A percentile compares a stretch with the other conserved stretches of the same genome.
These are phyloP conservation scores for Sphaeramia orbicularis DNA, from an alignment of 2,797 vertebrate genomes.

Conservation along the genomic window DNA sequence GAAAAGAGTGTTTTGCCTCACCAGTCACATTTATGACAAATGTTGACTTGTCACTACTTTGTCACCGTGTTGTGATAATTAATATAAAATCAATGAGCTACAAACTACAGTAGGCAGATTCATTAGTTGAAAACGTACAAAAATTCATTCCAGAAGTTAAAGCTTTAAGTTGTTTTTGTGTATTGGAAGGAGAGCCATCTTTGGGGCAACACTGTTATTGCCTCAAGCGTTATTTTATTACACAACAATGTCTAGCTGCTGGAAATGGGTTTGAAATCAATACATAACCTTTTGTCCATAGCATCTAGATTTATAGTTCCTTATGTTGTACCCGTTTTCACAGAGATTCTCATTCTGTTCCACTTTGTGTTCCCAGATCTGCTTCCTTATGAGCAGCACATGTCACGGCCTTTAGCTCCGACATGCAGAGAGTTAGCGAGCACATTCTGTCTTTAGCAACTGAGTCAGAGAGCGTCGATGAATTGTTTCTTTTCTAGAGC, in stretches of 20 bases:
- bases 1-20: no score
- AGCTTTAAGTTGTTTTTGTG: neutral
- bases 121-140: no score
- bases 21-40: no score
- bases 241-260: slow-evolving; percentile 3
- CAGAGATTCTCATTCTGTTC: neutral
- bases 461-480: slow-evolving; percentile 48
- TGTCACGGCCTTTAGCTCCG: neutral
- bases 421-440: slow-evolving; percentile 15
- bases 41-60: no score
- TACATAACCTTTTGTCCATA: neutral
- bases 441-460: slow-evolving; percentile 24
- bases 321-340: neutral
- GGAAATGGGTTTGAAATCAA: neutral
- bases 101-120: no score
- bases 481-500: slow-evolving; percentile 39
- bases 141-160: neutral
- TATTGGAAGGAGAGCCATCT: neutral
- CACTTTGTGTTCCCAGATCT: neutral
- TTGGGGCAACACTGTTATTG: neutral
- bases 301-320: no score
- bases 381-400: neutral
- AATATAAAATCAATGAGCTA: no score
- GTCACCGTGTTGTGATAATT: no score
- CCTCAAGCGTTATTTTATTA: neutral